Evolutionary conservation across 2,797 vertebrate species (phyloP).

Genomic region (Chloroceryle inda): DNA sequence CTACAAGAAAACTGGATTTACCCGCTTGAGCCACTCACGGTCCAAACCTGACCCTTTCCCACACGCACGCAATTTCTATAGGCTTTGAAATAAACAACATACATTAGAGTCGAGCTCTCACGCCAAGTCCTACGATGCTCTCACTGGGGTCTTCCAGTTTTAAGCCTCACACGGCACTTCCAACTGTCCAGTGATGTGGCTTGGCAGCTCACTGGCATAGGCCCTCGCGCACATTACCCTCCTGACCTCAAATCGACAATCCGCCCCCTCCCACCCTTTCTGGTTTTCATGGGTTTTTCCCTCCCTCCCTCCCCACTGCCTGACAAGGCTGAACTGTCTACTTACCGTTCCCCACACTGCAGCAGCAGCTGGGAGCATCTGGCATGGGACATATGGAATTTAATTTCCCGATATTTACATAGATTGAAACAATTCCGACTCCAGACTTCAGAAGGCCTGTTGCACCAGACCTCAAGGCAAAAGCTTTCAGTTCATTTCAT

Average conservation of each 20-base stretch:
- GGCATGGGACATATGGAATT: slow-evolving; percentile 79
- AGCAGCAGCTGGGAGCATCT: slow-evolving; percentile 81
- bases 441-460: slow-evolving; percentile 73
- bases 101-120: background rate
- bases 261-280: background rate
- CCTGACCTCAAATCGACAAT: slow-evolving; percentile 35
- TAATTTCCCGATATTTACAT: slow-evolving; percentile 85
- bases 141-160: slow-evolving; percentile 35
- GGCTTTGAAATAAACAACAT: slow-evolving; percentile 55
- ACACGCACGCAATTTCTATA: background rate
- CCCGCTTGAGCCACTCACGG: background rate
- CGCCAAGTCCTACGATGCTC: background rate
- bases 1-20: background rate
- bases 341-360: slow-evolving; percentile 72
- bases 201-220: slow-evolving; percentile 72
- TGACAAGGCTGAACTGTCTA: slow-evolving; percentile 71
- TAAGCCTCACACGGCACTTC: slow-evolving; percentile 36
- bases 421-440: slow-evolving; percentile 80
- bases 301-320: background rate
- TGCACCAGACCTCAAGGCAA: slow-evolving; percentile 75
- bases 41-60: slow-evolving; percentile 6
- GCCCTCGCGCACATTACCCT: slow-evolving; percentile 39
- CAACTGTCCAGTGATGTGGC: slow-evolving; percentile 35
- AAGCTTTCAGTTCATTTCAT: slow-evolving; percentile 74
- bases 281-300: background rate